Evolutionary conservation across 2,888 invertebrate genomes (phyloP).

Genomic region (Prenolepis imparis): DNA sequence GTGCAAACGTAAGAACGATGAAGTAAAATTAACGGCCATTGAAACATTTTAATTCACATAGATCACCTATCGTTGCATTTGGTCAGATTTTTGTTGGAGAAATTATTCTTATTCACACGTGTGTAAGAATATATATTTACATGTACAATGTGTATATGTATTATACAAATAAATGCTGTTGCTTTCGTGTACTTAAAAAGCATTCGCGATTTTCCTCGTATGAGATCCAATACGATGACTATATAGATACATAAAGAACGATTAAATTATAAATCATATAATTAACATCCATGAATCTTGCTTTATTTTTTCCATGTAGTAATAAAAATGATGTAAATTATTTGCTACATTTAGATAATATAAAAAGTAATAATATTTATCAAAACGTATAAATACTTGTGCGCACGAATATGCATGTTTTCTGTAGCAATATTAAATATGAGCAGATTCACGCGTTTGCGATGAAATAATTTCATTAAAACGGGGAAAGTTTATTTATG

Average conservation of each 20-base stretch:
- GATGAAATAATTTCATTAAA: background rate
- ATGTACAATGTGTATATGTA: background rate
- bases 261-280: conserved; percentile 2
- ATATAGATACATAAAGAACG: conserved; percentile 29
- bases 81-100: conserved; percentile 38
- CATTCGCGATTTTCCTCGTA: background rate
- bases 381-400: conserved; percentile 8
- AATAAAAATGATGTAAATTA: conserved; percentile 15
- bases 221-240: conserved; percentile 9
- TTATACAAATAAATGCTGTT: conserved; percentile 27
- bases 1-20: conserved; percentile 54
- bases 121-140: conserved; percentile 32
- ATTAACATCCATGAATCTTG: conserved; percentile 7
- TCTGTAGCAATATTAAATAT: background rate
- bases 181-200: background rate
- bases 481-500: background rate
- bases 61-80: conserved; percentile 35
- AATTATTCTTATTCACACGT: conserved; percentile 28
- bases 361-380: background rate
- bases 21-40: conserved; percentile 34
- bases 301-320: background rate
- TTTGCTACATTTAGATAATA: background rate
- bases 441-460: background rate
- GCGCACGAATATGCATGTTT: background rate
- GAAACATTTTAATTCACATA: conserved; percentile 11